These are phyloP conservation scores for Anastrepha obliqua DNA, from an alignment of 1,140 invertebrate genomes.

Conservation along the genomic window DNA sequence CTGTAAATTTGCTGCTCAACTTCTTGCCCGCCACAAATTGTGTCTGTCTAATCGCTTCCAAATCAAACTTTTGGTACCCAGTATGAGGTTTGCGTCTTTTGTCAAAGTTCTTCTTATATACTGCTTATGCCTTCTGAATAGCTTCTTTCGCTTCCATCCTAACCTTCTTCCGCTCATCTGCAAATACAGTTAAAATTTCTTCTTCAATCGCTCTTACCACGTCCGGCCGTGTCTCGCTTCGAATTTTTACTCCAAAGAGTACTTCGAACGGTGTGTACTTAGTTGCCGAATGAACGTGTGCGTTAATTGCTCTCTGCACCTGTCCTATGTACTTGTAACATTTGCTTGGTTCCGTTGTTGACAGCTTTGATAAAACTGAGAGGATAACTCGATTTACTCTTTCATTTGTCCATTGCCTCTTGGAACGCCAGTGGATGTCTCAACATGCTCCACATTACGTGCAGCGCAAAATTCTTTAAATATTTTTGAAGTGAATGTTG, in stretches of 20 bases:
- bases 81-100: slow-evolving; percentile 61
- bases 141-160: slow-evolving; percentile 56
- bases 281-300: too few relatives aligned
- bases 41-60: slow-evolving; percentile 71
- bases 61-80: slow-evolving; percentile 65
- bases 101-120: slow-evolving; percentile 4
- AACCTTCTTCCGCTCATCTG: slow-evolving; percentile 42
- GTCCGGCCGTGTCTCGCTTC: slow-evolving; percentile 58
- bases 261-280: too few relatives aligned
- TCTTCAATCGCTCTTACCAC: slow-evolving; percentile 63
- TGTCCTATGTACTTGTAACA: background rate
- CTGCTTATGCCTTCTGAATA: slow-evolving; percentile 55
- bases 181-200: slow-evolving; percentile 63
- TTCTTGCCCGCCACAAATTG: slow-evolving; percentile 68
- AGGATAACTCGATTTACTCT: too few relatives aligned
- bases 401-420: too few relatives aligned
- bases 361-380: too few relatives aligned
- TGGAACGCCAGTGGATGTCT: too few relatives aligned
- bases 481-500: too few relatives aligned
- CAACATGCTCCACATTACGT: too few relatives aligned
- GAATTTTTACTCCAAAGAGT: too few relatives aligned
- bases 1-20: slow-evolving; percentile 64
- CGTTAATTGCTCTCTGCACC: too few relatives aligned
- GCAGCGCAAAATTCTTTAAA: too few relatives aligned
- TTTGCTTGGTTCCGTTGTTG: too few relatives aligned